Percentiles rank a stretch among this genome's conserved stretches.
These are phyloP conservation scores for Solenopsis fugax DNA, from an alignment of 1,140 invertebrate species.

Conservation along the genomic window DNA sequence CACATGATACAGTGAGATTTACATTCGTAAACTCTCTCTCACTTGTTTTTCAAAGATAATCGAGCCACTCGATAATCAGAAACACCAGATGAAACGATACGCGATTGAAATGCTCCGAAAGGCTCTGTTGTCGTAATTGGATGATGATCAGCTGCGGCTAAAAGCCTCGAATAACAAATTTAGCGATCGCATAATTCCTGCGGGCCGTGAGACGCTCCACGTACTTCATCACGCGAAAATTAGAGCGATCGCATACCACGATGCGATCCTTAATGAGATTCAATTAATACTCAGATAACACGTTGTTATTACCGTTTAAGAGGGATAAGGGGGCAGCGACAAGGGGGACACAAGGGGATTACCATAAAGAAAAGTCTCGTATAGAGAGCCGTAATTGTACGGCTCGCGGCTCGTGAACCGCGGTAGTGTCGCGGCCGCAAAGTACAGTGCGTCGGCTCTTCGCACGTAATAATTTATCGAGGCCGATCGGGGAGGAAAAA, in stretches of 20 bases:
- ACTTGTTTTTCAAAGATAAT: not conserved
- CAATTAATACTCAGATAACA: slow-evolving; percentile 52
- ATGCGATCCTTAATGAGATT: slow-evolving; percentile 42
- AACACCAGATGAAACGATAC: slow-evolving; percentile 10
- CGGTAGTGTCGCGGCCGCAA: slow-evolving; percentile 49
- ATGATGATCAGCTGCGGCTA: slow-evolving; percentile 30
- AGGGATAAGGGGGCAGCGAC: slow-evolving; percentile 38
- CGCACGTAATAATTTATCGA: slow-evolving; percentile 63
- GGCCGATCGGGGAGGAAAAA: slow-evolving; percentile 33
- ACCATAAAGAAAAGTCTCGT: slow-evolving; percentile 41
- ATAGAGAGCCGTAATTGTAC: slow-evolving; percentile 48
- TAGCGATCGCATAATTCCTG: slow-evolving; percentile 28
- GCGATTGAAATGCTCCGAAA: not conserved
- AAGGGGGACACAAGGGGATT: slow-evolving; percentile 20
- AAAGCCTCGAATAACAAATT: slow-evolving; percentile 43
- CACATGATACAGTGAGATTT: not conserved
- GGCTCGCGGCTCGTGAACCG: slow-evolving; percentile 34
- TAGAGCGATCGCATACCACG: slow-evolving; percentile 34
- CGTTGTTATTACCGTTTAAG: slow-evolving; percentile 52
- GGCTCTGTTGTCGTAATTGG: slow-evolving; percentile 23
- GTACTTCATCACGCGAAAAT: slow-evolving; percentile 47
- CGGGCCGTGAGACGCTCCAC: slow-evolving; percentile 10
- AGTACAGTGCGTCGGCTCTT: slow-evolving; percentile 33
- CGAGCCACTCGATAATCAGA: not conserved
- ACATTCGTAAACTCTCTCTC: not conserved